Evolutionary conservation across 2,113 vertebrate species (phyloP).

Genomic region (Sardina pilchardus): DNA sequence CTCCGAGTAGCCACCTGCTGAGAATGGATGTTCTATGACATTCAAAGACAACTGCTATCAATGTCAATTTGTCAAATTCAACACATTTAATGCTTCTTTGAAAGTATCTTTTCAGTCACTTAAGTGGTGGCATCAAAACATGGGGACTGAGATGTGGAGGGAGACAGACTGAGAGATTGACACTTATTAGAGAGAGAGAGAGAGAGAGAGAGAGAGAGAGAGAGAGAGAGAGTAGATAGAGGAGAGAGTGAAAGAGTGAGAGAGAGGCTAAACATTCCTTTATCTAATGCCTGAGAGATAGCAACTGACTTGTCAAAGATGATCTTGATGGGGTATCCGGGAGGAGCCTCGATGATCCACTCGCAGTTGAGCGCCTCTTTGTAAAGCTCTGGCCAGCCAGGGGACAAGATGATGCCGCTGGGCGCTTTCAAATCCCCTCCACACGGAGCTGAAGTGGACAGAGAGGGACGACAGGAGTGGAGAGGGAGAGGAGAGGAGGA

Average conservation of each 20-base stretch:
- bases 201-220: background rate
- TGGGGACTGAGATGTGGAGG: too few species aligned
- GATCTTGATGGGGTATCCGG: slow-evolving; percentile 98
- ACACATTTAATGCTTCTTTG: too few species aligned
- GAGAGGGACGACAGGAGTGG: background rate
- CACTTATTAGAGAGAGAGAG: too few species aligned
- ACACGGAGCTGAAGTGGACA: slow-evolving; percentile 81
- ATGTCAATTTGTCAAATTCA: too few species aligned
- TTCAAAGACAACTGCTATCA: too few species aligned
- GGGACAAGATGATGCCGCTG: slow-evolving; percentile 95
- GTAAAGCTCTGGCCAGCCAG: slow-evolving; percentile 97
- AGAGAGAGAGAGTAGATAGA: background rate
- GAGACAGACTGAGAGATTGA: background rate
- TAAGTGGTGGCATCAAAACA: too few species aligned
- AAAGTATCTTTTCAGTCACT: too few species aligned
- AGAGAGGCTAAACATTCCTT: too few species aligned
- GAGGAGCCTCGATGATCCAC: slow-evolving; percentile 97
- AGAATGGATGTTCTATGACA: too few species aligned
- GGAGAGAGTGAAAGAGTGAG: background rate
- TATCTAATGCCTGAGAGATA: too few species aligned
- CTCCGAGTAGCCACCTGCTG: too few species aligned
- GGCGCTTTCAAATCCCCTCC: slow-evolving; percentile 92
- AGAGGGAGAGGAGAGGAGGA: background rate
- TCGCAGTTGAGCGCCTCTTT: slow-evolving; percentile 97
- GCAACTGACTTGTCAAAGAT: slow-evolving; percentile 92